Evolutionary conservation across 2,888 invertebrate genomes (phyloP), one percentile per base, ranked within the genome.

Genomic region (Acronicta leporina): DNA sequence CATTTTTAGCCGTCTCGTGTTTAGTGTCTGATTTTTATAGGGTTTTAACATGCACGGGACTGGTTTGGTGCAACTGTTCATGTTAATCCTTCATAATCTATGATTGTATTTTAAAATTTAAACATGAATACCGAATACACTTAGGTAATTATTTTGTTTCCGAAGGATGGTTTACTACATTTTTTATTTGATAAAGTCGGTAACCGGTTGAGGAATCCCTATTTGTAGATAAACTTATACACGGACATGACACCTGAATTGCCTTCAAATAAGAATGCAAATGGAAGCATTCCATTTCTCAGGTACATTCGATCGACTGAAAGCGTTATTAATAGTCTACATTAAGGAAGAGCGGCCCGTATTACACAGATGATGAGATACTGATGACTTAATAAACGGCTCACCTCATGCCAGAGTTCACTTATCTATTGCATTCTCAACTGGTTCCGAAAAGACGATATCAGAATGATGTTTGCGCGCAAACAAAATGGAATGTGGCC

Each of bases 201-300:
- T 33, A 33, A 11, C 2, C 8, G 33, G 4, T 4, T 11, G 5
- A 11, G 11, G 13, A 13, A 2, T 35, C 11, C 14, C 1, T 13
- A 44, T 25, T 6, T 46, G 33, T 38, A 49, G 6, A 16, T 27
- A 27, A 4, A 20, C 10, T 30, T 16, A 43, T 44, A n/a, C 49
- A 40, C n/a, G 45, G 42, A 53, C 27, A 57, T 33, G 47, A 45
- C 11, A 56, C 35, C 30, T 55, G 20, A 50, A 68, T 71, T 49
- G 15, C 49, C 45, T 60, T 50, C 11, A 52, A 64, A 69, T 68
- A 62, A 51, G 25, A 53, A 63, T 51, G 60, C 53, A 64, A 66
- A 68, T 68, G 50, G 43, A 55, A 52, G 51, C 56, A 65, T n/a
- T 20, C 20, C 20, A 20, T 20, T 68, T 71, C 51, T 66, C 46